Evolutionary conservation across 2,797 vertebrate genomes (phyloP).

Genomic region (Phalloptychus januarius): DNA sequence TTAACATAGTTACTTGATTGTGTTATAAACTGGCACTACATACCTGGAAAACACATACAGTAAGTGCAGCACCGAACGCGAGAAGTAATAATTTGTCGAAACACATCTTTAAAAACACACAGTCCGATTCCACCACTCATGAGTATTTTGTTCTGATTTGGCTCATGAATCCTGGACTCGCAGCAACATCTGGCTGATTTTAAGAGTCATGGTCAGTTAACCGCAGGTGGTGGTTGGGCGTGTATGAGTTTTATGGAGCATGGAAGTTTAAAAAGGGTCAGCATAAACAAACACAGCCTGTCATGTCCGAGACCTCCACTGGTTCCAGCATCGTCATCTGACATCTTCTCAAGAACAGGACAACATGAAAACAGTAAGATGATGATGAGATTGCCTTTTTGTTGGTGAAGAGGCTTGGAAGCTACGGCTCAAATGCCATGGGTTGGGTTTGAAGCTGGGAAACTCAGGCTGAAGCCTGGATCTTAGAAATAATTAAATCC

Average conservation of each 20-base stretch:
- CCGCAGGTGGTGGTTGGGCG: constrained; percentile 63
- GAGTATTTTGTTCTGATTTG: constrained; percentile 17
- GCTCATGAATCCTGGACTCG: constrained; percentile 34
- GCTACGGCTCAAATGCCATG: constrained; percentile 12
- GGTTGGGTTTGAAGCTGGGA: constrained; percentile 8
- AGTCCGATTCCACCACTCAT: not conserved
- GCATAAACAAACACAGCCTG: constrained; percentile 41
- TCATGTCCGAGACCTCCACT: not conserved
- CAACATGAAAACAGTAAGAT: not conserved
- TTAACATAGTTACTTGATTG: too few relatives aligned
- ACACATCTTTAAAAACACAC: constrained; percentile 2
- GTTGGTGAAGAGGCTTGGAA: not conserved
- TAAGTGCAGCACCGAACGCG: too few relatives aligned
- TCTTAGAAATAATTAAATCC: constrained; percentile 61
- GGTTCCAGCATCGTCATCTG: not conserved
- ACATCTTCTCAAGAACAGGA: not conserved
- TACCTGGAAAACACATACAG: too few relatives aligned
- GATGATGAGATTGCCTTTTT: not conserved
- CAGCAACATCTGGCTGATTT: constrained; percentile 71
- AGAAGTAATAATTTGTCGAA: not conserved
- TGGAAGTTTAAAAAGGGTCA: constrained; percentile 75
- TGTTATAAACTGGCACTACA: too few relatives aligned
- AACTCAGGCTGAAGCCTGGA: constrained; percentile 32
- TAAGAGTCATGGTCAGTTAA: constrained; percentile 47
- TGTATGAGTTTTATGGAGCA: constrained; percentile 70